Base-by-base conservation (phyloP, 2,888 invertebrate genomes). In the Eupsilia transversa region DNA sequence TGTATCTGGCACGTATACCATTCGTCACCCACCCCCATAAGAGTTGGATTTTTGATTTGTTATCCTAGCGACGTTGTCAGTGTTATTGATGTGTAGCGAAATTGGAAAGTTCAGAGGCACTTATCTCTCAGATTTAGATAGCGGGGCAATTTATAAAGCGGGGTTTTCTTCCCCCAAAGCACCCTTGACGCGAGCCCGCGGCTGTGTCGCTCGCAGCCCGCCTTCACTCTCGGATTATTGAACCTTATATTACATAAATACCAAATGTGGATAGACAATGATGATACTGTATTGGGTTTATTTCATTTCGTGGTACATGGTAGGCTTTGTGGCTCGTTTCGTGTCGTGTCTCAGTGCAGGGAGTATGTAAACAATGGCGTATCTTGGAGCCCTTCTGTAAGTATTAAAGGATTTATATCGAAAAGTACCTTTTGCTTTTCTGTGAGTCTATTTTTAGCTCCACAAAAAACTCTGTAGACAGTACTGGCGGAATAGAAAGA, bases 31-130 rank as follows among this genome's bases (percentile, higher is more conserved):
- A 82, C 86, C 91, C 90, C 91, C 89, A 91, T 91, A 91, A 89
- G 89, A 91, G 89, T 89, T 90, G 89, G 91, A 93, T 93, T 93
- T 95, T 95, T 96, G 96, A 96, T 96, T 94, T 95, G 95, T 96
- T 94, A 93, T 92, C 92, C 92, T 88, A 90, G 87, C 92, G 89
- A 86, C 87, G 87, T 91, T 93, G 96, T 95, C 96, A 95, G 90
- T 95, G 95, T 95, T 96, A 96, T 96, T 96, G 96, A 96, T 96
- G 96, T 95, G 96, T 95, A 92, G 94, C 95, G 94, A 94, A 96
- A 96, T 96, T 96, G 96, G 96, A 96, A 96, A 96, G 96, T 96
- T 96, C 94, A 95, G 94, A 91, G 92, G 93, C 93, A 94, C 94
- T 96, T 96, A 95, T 96, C 95, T 95, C 92, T 92, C 91, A 95